phyloP scores from a whole-genome alignment of 2,797 vertebrate species.

The Schizopygopsis malacanthus region DNA sequence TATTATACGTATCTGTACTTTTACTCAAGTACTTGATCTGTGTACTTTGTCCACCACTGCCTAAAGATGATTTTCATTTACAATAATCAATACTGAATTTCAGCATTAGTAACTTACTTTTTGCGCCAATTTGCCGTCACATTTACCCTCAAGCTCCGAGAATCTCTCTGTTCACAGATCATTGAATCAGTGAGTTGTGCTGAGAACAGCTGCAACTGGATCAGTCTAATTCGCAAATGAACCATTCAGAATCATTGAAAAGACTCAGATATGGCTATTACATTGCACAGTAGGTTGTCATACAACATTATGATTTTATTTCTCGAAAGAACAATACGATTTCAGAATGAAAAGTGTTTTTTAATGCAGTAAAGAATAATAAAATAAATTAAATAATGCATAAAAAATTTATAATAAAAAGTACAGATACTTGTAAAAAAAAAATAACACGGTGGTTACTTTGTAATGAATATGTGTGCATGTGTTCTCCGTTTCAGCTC shows the following conservation, averaged over 20 bases:
- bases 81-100: not conserved
- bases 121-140: not conserved
- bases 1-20: no score
- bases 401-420: not conserved
- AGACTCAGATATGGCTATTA: not conserved
- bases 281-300: not conserved
- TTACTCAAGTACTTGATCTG: no score
- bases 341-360: no score
- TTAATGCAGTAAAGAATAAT: not conserved
- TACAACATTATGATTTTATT: no score
- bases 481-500: constrained; percentile 9
- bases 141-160: not conserved
- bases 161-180: not conserved
- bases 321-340: not conserved
- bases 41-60: no score
- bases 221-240: not conserved
- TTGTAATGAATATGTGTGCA: not conserved
- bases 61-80: not conserved
- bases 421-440: not conserved
- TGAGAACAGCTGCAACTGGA: not conserved
- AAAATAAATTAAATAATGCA: not conserved
- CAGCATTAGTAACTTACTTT: not conserved
- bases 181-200: not conserved
- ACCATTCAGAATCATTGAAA: not conserved
- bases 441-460: not conserved